Percentiles rank a stretch among this genome's conserved stretches.
phyloP scores from a whole-genome alignment of 2,888 invertebrate genomes.

The Drosophila monieri region DNA sequence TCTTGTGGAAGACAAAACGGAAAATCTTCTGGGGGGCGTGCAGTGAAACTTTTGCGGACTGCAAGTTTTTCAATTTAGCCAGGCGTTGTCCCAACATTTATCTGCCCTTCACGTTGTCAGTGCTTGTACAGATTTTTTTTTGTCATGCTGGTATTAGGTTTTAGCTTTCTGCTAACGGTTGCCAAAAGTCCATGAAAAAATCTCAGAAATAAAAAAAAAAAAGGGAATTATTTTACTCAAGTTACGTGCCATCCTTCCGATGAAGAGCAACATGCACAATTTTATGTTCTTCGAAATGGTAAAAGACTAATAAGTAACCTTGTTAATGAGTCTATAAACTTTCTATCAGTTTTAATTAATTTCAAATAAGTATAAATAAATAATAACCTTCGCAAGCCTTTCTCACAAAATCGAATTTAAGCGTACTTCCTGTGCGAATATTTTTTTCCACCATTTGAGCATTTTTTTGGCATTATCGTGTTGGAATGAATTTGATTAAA shows the following conservation, averaged over 20 bases:
- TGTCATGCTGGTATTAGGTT: slow-evolving; percentile 15
- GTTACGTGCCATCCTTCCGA: slow-evolving; percentile 9
- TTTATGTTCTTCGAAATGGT: neutral
- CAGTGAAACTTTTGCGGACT: slow-evolving; percentile 51
- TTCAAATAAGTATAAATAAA: neutral
- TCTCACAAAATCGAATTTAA: neutral
- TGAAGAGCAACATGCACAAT: neutral
- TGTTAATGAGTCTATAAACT: slow-evolving; percentile 5
- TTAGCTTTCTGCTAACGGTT: slow-evolving; percentile 21
- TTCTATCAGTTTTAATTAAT: neutral
- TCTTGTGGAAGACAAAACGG: slow-evolving; percentile 10
- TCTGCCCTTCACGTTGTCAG: slow-evolving; percentile 40
- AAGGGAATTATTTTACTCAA: slow-evolving; percentile 30
- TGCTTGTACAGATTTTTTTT: slow-evolving; percentile 39
- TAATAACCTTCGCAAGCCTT: neutral
- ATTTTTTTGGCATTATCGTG: slow-evolving; percentile 34
- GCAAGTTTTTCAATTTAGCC: slow-evolving; percentile 70
- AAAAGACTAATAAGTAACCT: neutral
- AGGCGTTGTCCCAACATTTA: slow-evolving; percentile 42
- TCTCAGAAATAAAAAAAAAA: neutral
- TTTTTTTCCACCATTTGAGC: slow-evolving; percentile 1
- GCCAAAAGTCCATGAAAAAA: slow-evolving; percentile 22
- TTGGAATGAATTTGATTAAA: slow-evolving; percentile 45
- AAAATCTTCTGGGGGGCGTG: slow-evolving; percentile 39
- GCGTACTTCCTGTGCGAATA: slow-evolving; percentile 1